phyloP scores from a whole-genome alignment of 2,797 vertebrate genomes.

The Galaxias olidus region DNA sequence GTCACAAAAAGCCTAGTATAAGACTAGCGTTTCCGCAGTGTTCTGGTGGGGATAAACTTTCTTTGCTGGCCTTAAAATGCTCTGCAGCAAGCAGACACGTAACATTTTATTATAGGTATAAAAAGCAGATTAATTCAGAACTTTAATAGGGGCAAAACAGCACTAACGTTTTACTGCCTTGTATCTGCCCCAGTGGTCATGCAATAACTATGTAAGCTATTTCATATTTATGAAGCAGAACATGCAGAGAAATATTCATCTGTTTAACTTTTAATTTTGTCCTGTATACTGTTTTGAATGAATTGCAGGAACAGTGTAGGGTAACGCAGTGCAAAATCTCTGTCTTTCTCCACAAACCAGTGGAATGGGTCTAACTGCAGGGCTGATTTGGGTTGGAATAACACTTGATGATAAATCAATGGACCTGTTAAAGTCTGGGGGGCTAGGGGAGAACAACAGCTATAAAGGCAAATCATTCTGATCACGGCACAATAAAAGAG shows the following conservation, averaged over 20 bases:
- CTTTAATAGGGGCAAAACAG: conserved; percentile 33
- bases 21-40: too few species aligned
- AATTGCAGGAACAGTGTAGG: too few species aligned
- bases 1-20: too few species aligned
- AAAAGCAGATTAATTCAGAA: conserved; percentile 39
- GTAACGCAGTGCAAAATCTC: too few species aligned
- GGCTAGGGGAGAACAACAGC: conserved; percentile 46
- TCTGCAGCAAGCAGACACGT: conserved; percentile 11
- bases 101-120: conserved; percentile 31
- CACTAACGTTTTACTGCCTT: conserved; percentile 41
- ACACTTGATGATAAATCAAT: conserved; percentile 67
- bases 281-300: too few species aligned
- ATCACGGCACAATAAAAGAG: conserved; percentile 61
- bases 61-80: background rate
- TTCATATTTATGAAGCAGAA: too few species aligned
- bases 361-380: conserved; percentile 43
- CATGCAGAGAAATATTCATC: conserved; percentile 33
- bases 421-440: conserved; percentile 44
- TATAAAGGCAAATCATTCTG: conserved; percentile 65
- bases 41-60: too few species aligned
- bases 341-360: conserved; percentile 26
- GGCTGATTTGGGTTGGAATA: conserved; percentile 47
- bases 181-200: conserved; percentile 31
- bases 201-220: conserved; percentile 40
- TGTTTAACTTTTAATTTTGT: background rate